Conservation (phyloP, 2,888 invertebrate genomes). For the Tachina grossa region DNA sequence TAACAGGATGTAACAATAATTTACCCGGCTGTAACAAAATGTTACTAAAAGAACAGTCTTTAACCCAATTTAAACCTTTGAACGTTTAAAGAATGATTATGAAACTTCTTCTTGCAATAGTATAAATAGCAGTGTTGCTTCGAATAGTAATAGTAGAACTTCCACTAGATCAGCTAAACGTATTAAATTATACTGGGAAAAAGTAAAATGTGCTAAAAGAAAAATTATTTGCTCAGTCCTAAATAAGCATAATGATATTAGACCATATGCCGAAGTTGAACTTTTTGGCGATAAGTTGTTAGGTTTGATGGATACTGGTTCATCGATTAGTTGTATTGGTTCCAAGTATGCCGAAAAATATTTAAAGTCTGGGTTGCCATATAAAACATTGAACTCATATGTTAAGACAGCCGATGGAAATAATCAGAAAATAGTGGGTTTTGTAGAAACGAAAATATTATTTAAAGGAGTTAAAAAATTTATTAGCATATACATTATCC, state of each 20-base stretch:
- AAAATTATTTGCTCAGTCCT: conserved; percentile 12
- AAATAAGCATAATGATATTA: neutral
- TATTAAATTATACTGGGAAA: no score
- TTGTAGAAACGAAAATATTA: neutral
- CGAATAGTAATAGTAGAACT: no score
- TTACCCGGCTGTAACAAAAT: no score
- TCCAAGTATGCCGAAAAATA: conserved; percentile 6
- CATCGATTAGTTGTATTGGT: conserved; percentile 18
- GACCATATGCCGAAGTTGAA: neutral
- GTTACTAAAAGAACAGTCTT: no score
- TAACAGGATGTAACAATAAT: no score
- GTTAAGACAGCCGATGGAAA: neutral
- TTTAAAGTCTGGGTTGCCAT: neutral
- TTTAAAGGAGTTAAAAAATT: neutral
- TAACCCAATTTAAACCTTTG: no score
- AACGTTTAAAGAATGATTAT: no score
- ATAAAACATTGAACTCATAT: neutral
- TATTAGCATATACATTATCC: neutral
- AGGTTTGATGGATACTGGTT: conserved; percentile 27
- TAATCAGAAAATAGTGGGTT: neutral
- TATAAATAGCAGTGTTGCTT: no score
- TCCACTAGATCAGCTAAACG: neutral
- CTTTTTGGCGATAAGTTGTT: conserved; percentile 15
- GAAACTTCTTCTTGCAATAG: no score
- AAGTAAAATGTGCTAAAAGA: no score